phyloP scores from a whole-genome alignment of 1,140 invertebrate genomes.

The Cryptotermes secundus region DNA sequence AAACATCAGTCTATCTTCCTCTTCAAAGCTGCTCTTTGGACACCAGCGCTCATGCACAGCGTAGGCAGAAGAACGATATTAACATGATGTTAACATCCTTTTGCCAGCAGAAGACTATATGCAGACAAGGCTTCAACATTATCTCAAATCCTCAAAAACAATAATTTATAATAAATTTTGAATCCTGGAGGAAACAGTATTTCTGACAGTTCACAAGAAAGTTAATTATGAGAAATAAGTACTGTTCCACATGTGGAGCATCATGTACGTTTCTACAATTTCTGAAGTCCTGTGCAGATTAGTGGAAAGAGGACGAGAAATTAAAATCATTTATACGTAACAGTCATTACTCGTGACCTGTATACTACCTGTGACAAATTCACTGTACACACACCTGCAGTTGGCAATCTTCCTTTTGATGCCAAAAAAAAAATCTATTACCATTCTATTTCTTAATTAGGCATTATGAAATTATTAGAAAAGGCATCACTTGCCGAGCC shows the following conservation, averaged over 20 bases:
- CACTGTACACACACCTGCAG: not conserved
- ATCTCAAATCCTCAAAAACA: too few species aligned
- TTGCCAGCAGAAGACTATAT: not conserved
- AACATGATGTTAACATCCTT: not conserved
- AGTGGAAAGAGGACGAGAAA: not conserved
- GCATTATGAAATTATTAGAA: slow-evolving; percentile 10
- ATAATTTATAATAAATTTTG: too few species aligned
- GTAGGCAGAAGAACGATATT: not conserved
- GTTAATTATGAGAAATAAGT: not conserved
- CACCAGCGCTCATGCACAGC: too few species aligned
- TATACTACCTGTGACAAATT: not conserved
- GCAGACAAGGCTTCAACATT: too few species aligned
- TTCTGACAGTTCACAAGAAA: not conserved
- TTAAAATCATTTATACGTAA: not conserved
- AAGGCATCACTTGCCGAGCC: not conserved
- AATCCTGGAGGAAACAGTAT: not conserved
- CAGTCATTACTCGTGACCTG: not conserved
- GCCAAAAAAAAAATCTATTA: not conserved
- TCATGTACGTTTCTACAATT: not conserved
- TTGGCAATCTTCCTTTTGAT: not conserved
- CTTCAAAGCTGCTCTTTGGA: not conserved
- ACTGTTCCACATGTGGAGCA: not conserved
- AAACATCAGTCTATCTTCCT: not conserved
- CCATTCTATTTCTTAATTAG: not conserved
- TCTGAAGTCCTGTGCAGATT: not conserved